Conservation (phyloP, 64 coral and sea anemone species). For the Hydrozoanthus tunicans region DNA sequence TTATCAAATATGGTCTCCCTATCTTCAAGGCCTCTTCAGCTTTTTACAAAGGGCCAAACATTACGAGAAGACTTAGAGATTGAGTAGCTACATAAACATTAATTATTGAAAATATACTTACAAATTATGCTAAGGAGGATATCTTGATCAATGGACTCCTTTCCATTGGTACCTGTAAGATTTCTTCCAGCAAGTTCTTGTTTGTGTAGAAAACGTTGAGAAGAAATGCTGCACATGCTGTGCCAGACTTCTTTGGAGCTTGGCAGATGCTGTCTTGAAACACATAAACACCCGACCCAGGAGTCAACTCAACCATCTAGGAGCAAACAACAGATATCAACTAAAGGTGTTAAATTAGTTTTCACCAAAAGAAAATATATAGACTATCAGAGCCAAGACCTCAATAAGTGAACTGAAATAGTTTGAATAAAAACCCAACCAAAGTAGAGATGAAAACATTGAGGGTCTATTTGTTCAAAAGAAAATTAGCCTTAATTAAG, state of each 20-base stretch:
- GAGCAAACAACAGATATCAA: neutral
- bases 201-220: slow-evolving; percentile 47
- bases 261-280: neutral
- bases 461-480: too few species aligned
- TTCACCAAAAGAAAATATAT: too few species aligned
- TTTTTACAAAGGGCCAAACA: slow-evolving; percentile 8
- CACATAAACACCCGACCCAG: neutral
- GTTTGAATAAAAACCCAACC: too few species aligned
- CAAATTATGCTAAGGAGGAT: slow-evolving; percentile 12
- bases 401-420: too few species aligned
- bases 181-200: slow-evolving; percentile 10
- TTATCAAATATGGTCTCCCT: neutral
- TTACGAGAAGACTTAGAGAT: slow-evolving; percentile 13
- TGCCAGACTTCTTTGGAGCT: slow-evolving; percentile 5
- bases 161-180: neutral
- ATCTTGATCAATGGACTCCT: slow-evolving; percentile 24
- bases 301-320: neutral
- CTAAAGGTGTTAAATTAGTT: neutral
- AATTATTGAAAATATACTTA: slow-evolving; percentile 15
- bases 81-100: neutral
- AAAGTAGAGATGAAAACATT: too few species aligned
- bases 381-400: too few species aligned
- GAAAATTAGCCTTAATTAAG: too few species aligned
- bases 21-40: neutral
- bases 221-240: slow-evolving; percentile 36